Conservation (phyloP, 2,797 vertebrate genomes). For the Australoheros facetus region DNA sequence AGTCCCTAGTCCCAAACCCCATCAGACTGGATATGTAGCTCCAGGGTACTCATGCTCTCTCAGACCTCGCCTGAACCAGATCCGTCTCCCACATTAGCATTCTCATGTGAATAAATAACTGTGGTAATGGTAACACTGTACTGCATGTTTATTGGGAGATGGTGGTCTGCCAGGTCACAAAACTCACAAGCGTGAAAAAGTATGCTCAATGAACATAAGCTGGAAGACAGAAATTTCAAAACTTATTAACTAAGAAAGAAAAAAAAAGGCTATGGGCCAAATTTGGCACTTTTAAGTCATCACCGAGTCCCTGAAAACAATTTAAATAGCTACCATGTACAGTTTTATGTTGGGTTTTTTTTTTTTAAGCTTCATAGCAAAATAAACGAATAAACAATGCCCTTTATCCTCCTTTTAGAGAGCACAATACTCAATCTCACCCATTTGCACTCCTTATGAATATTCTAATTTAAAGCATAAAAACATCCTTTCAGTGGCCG, state of each 20-base stretch:
- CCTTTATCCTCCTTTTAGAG: slow-evolving; percentile 61
- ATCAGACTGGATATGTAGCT: slow-evolving; percentile 63
- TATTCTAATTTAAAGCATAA: slow-evolving; percentile 70
- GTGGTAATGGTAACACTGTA: slow-evolving; percentile 41
- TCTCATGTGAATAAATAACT: slow-evolving; percentile 60
- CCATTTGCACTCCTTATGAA: slow-evolving; percentile 66
- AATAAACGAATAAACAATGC: slow-evolving; percentile 55
- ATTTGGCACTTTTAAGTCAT: slow-evolving; percentile 29
- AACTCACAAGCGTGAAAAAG: slow-evolving; percentile 32
- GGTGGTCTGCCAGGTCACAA: slow-evolving; percentile 52
- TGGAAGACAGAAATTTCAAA: slow-evolving; percentile 35
- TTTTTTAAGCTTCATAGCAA: slow-evolving; percentile 37
- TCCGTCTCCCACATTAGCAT: slow-evolving; percentile 59
- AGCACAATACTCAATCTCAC: slow-evolving; percentile 58
- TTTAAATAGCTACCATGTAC: slow-evolving; percentile 32
- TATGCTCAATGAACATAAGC: slow-evolving; percentile 30
- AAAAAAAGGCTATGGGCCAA: slow-evolving; percentile 12
- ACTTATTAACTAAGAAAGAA: slow-evolving; percentile 17
- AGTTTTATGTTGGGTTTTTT: background rate
- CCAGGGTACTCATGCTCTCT: slow-evolving; percentile 56
- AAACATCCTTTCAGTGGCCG: slow-evolving; percentile 67
- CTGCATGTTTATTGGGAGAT: slow-evolving; percentile 44
- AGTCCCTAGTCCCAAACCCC: slow-evolving; percentile 65
- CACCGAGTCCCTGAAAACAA: slow-evolving; percentile 44
- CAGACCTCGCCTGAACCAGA: slow-evolving; percentile 56